A percentile compares a stretch with the other conserved stretches of the same genome.
These are phyloP conservation scores for Thymelicus sylvestris DNA, from an alignment of 2,888 invertebrate genomes.

Conservation along the genomic window DNA sequence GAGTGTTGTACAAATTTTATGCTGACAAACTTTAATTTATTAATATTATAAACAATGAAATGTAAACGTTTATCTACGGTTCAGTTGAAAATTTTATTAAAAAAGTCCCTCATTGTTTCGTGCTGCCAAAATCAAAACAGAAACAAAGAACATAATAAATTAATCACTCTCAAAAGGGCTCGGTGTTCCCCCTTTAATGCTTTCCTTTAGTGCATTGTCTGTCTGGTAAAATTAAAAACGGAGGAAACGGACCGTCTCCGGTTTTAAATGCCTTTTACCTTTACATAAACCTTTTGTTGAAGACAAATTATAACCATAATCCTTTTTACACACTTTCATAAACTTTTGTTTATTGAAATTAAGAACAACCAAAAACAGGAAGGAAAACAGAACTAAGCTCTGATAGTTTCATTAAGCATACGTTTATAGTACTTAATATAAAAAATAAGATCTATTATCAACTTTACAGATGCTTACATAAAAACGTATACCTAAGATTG, in stretches of 20 bases:
- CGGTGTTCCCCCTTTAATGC: slow-evolving; percentile 74
- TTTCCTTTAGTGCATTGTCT: slow-evolving; percentile 81
- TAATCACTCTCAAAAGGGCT: slow-evolving; percentile 80
- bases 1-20: too few species aligned
- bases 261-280: slow-evolving; percentile 70
- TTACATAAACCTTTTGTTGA: slow-evolving; percentile 41
- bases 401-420: too few species aligned
- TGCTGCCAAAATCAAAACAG: slow-evolving; percentile 74
- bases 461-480: too few species aligned
- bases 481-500: too few species aligned
- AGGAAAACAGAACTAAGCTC: too few species aligned
- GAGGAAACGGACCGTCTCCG: slow-evolving; percentile 71
- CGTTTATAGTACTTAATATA: too few species aligned
- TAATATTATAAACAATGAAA: not conserved
- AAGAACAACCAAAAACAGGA: not conserved
- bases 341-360: not conserved
- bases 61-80: not conserved
- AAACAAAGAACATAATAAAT: slow-evolving; percentile 83
- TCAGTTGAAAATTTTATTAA: slow-evolving; percentile 19
- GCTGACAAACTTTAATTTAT: too few species aligned
- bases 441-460: too few species aligned
- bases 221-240: slow-evolving; percentile 80
- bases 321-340: not conserved
- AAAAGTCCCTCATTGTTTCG: slow-evolving; percentile 50
- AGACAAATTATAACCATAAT: slow-evolving; percentile 13